phyloP scores from a whole-genome alignment of 2,888 invertebrate genomes.

The Mesorhabditis sp. region DNA sequence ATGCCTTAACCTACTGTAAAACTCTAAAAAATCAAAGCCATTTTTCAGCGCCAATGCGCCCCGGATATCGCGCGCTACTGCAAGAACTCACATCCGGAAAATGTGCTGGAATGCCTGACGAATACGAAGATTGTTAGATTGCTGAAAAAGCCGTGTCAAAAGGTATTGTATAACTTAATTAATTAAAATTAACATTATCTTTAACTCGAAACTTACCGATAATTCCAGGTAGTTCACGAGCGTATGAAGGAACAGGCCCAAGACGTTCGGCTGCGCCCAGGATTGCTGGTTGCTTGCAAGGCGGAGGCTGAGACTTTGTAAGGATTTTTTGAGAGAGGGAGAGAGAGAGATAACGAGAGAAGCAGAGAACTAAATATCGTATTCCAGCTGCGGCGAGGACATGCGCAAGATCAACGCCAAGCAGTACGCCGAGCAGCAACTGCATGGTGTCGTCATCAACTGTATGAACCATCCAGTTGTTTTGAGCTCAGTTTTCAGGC shows the following conservation, averaged over 20 bases:
- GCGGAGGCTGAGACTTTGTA: slow-evolving; percentile 62
- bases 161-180: slow-evolving; percentile 12
- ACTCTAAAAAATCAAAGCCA: too few relatives aligned
- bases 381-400: slow-evolving; percentile 50
- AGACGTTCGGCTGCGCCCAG: slow-evolving; percentile 84
- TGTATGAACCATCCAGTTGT: slow-evolving; percentile 21
- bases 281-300: slow-evolving; percentile 76
- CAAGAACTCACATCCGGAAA: slow-evolving; percentile 32
- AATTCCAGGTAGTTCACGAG: slow-evolving; percentile 30
- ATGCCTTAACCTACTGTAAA: too few relatives aligned
- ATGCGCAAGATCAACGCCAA: slow-evolving; percentile 43
- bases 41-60: slow-evolving; percentile 2
- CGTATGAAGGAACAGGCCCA: slow-evolving; percentile 52
- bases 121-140: slow-evolving; percentile 53
- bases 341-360: not conserved
- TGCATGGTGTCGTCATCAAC: slow-evolving; percentile 46
- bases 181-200: not conserved
- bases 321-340: slow-evolving; percentile 19
- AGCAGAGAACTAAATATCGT: not conserved
- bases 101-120: slow-evolving; percentile 51
- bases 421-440: slow-evolving; percentile 37
- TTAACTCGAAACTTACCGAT: not conserved
- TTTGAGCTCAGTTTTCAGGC: not conserved
- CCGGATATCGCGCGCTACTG: slow-evolving; percentile 61
- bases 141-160: slow-evolving; percentile 41